Conservation (phyloP, 53 echinoderm and acorn worm genomes). For the Crossaster papposus region DNA sequence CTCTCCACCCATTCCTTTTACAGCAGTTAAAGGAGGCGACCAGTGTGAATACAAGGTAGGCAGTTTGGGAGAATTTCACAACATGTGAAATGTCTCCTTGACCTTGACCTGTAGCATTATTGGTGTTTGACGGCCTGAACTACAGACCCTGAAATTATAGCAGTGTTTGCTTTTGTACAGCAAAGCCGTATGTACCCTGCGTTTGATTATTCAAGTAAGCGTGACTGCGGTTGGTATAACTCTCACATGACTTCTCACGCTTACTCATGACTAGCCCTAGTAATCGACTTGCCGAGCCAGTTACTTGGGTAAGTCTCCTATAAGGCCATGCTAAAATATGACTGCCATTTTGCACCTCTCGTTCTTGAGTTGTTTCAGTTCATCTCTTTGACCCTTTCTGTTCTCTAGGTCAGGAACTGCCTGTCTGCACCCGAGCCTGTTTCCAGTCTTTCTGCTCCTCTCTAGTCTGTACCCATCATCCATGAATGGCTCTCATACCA, state of each 20-base stretch:
- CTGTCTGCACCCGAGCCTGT: slow-evolving; percentile 88
- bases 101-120: background rate
- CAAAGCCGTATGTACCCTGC: too few relatives aligned
- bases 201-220: too few relatives aligned
- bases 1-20: slow-evolving; percentile 80
- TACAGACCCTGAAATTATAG: too few relatives aligned
- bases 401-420: slow-evolving; percentile 51
- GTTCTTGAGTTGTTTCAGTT: background rate
- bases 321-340: too few relatives aligned
- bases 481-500: slow-evolving; percentile 70
- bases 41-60: background rate
- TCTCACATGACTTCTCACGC: too few relatives aligned
- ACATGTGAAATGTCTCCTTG: background rate
- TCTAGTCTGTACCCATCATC: slow-evolving; percentile 86
- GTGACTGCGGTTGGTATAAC: too few relatives aligned
- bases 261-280: too few relatives aligned
- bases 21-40: slow-evolving; percentile 73
- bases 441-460: slow-evolving; percentile 84
- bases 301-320: too few relatives aligned
- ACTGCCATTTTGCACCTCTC: too few relatives aligned
- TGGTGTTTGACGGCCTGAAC: too few relatives aligned
- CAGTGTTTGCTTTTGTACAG: too few relatives aligned
- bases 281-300: too few relatives aligned
- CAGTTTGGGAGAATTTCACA: background rate
- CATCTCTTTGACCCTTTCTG: background rate